phyloP scores from a whole-genome alignment of 2,888 invertebrate species.

The Steinernema carpocapsae region DNA sequence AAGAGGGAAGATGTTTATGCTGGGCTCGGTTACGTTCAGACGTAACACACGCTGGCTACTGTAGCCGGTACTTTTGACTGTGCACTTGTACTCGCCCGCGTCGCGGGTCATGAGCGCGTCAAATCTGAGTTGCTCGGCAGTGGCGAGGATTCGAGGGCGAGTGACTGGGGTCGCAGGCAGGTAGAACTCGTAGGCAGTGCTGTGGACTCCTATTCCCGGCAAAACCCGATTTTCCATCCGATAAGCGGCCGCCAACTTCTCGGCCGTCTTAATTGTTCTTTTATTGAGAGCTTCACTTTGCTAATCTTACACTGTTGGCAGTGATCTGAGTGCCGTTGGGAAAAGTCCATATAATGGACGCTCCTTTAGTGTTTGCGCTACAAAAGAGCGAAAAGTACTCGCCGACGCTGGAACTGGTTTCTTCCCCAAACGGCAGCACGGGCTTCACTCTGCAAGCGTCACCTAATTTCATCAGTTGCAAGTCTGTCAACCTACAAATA shows the following conservation, averaged over 20 bases:
- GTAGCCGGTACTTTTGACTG: slow-evolving; percentile 4
- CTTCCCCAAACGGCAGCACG: slow-evolving; percentile 46
- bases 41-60: slow-evolving; percentile 21
- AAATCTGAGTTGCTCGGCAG: slow-evolving; percentile 48
- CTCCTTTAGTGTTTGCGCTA: slow-evolving; percentile 36
- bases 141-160: slow-evolving; percentile 42
- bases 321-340: slow-evolving; percentile 43
- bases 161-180: background rate
- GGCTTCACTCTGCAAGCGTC: slow-evolving; percentile 36
- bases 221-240: slow-evolving; percentile 17
- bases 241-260: slow-evolving; percentile 4
- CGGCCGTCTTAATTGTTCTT: background rate
- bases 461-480: background rate
- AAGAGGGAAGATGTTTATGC: slow-evolving; percentile 3
- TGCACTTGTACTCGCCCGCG: slow-evolving; percentile 50
- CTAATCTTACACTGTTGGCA: slow-evolving; percentile 36
- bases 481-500: slow-evolving; percentile 1
- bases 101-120: slow-evolving; percentile 44
- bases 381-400: slow-evolving; percentile 52
- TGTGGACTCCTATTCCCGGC: background rate
- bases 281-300: background rate
- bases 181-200: slow-evolving; percentile 12
- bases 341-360: slow-evolving; percentile 45
- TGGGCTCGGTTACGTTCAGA: background rate
- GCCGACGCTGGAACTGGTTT: slow-evolving; percentile 45